Evolutionary conservation across 2,113 vertebrate species (phyloP).

Genomic region (Brienomyrus longianalis): DNA sequence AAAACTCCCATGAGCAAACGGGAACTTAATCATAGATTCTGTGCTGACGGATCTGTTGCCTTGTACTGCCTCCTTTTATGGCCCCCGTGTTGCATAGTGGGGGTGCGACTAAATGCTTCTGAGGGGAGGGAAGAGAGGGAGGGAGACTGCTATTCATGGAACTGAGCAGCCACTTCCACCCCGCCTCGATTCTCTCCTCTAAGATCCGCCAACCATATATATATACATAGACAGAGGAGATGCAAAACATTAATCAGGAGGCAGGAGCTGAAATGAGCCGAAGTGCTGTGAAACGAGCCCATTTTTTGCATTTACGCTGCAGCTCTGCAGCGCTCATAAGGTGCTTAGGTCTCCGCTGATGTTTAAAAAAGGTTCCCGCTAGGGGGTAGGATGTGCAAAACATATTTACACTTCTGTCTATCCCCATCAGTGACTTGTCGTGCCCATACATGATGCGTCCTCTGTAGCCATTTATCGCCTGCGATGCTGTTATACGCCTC

Average conservation of each 20-base stretch:
- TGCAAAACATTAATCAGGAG: not conserved
- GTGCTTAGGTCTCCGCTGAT: not conserved
- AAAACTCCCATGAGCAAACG: too few species aligned
- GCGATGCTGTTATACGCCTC: not conserved
- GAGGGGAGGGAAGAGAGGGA: not conserved
- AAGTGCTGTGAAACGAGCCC: not conserved
- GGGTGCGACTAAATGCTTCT: not conserved
- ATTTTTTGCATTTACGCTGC: not conserved
- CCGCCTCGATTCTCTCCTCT: not conserved
- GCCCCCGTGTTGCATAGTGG: not conserved
- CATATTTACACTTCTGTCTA: constrained; percentile 11
- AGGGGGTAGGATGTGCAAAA: constrained; percentile 2
- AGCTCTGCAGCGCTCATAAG: not conserved
- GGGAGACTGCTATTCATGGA: not conserved
- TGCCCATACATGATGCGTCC: not conserved
- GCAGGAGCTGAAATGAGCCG: not conserved
- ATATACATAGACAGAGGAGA: not conserved
- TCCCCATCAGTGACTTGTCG: constrained; percentile 4
- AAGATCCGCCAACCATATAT: too few species aligned
- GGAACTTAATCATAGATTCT: not conserved
- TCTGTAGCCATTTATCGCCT: not conserved
- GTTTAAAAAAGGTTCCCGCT: not conserved
- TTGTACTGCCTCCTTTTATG: not conserved
- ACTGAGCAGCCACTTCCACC: not conserved
- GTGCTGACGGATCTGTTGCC: not conserved